Conservation (phyloP, 1,140 invertebrate species). For the Agrilus planipennis region DNA sequence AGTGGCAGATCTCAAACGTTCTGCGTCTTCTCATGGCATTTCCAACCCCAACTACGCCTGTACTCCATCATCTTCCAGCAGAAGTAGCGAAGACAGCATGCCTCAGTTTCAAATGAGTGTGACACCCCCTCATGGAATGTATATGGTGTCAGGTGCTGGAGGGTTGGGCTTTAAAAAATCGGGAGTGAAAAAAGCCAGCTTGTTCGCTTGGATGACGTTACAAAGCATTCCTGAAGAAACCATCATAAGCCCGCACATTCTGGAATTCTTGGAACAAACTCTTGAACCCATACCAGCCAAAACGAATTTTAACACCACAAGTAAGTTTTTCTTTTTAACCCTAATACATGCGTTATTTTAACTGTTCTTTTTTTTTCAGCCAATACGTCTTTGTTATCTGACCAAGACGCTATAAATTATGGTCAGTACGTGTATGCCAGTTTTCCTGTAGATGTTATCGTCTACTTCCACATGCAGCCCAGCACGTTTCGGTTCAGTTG, state of each 20-base stretch:
- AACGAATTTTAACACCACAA: slow-evolving; percentile 27
- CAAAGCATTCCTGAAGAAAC: slow-evolving; percentile 94
- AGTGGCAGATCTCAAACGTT: slow-evolving; percentile 19
- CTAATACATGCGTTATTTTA: not conserved
- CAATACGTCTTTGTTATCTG: slow-evolving; percentile 28
- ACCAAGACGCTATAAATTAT: slow-evolving; percentile 44
- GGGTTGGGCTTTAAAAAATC: slow-evolving; percentile 37
- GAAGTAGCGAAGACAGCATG: slow-evolving; percentile 22
- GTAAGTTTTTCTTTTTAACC: slow-evolving; percentile 9
- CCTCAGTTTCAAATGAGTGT: slow-evolving; percentile 16
- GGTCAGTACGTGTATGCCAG: slow-evolving; percentile 79
- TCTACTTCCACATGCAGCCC: slow-evolving; percentile 96
- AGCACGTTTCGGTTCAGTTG: slow-evolving; percentile 93
- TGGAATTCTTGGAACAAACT: slow-evolving; percentile 90
- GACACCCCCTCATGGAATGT: slow-evolving; percentile 12
- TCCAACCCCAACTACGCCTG: slow-evolving; percentile 30
- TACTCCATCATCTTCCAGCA: slow-evolving; percentile 20
- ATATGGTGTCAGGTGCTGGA: not conserved
- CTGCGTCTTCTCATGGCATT: slow-evolving; percentile 29
- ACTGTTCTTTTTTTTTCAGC: not conserved
- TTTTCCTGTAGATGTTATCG: slow-evolving; percentile 97
- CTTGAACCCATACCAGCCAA: slow-evolving; percentile 82
- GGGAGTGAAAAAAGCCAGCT: slow-evolving; percentile 77
- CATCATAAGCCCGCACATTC: slow-evolving; percentile 86
- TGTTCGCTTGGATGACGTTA: slow-evolving; percentile 92